Conservation (phyloP, 2,113 vertebrate species). For the Chitala chitala region DNA sequence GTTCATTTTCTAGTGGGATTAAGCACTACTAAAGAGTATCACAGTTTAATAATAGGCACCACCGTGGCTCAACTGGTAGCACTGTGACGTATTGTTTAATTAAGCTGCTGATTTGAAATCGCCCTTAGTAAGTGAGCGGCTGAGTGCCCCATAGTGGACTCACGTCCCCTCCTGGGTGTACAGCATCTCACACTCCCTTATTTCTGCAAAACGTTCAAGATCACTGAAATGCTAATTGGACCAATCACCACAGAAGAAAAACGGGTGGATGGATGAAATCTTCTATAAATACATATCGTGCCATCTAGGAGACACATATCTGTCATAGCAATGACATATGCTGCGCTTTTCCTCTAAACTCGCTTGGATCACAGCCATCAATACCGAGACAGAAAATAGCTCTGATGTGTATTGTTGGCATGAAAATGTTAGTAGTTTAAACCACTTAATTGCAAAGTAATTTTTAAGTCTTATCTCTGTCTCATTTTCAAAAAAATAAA, state of each 20-base stretch:
- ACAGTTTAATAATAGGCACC: too few species aligned
- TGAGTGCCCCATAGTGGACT: too few species aligned
- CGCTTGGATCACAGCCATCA: not conserved
- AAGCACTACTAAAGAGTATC: too few species aligned
- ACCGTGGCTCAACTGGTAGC: too few species aligned
- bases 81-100: too few species aligned
- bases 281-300: conserved; percentile 2
- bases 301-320: not conserved
- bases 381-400: not conserved
- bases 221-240: not conserved
- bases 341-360: not conserved
- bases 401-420: conserved; percentile 8
- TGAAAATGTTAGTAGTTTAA: not conserved
- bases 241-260: not conserved
- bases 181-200: not conserved
- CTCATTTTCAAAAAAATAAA: not conserved
- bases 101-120: too few species aligned
- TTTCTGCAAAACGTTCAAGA: not conserved
- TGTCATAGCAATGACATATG: not conserved
- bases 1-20: too few species aligned
- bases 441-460: too few species aligned
- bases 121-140: too few species aligned
- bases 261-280: conserved; percentile 6
- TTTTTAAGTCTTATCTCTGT: not conserved
- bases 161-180: too few species aligned